Percentiles rank a stretch among this genome's conserved stretches.
Conservation (phyloP, 2,797 vertebrate species). For the Hipposideros larvatus region DNA sequence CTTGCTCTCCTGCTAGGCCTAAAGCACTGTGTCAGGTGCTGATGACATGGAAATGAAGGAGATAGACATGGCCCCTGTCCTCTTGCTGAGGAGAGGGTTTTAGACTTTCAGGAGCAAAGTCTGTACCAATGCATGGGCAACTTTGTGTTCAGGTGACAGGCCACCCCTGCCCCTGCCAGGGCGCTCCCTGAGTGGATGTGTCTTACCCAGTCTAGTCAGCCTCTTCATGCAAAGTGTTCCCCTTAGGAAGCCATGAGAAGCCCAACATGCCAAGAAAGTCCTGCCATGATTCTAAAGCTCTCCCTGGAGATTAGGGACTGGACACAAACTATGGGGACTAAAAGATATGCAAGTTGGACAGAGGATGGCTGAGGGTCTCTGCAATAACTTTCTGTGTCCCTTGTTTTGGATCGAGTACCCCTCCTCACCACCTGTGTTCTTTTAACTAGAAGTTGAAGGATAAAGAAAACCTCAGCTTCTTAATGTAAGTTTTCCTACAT, state of each 20-base stretch:
- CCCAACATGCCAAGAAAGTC: not conserved
- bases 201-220: not conserved
- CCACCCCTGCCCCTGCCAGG: not conserved
- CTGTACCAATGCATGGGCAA: not conserved
- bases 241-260: not conserved
- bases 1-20: not conserved
- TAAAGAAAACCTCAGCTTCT: conserved; percentile 10
- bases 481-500: not conserved
- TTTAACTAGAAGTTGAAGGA: conserved; percentile 24
- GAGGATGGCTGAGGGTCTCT: not conserved
- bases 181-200: not conserved
- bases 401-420: not conserved
- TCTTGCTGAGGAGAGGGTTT: not conserved
- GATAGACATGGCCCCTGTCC: not conserved
- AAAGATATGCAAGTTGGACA: not conserved
- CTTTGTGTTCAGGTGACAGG: not conserved
- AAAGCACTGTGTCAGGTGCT: not conserved
- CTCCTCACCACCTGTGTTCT: not conserved
- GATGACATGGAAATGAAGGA: not conserved
- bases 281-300: not conserved
- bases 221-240: not conserved
- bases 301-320: not conserved
- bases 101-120: not conserved
- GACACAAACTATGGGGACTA: not conserved
- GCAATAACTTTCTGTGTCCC: not conserved